Base-by-base conservation (phyloP, 2,888 invertebrate genomes). In the Pseudococcus longispinus region DNA sequence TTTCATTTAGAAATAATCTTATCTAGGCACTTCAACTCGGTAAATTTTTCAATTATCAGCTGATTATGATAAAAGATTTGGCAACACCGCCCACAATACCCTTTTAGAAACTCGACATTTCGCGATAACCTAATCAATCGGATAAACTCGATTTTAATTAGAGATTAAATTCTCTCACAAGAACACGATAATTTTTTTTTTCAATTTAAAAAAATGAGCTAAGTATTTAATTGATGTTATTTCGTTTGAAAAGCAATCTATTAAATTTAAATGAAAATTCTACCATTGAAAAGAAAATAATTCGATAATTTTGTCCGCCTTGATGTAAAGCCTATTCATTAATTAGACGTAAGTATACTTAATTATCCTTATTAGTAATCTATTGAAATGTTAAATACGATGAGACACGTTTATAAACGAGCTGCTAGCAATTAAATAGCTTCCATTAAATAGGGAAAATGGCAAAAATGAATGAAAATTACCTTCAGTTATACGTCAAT, bases 401-500 rank as follows among this genome's bases (percentile, higher is more conserved):
- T 13, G 11, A 46, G 46, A 46, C 46, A 46, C 46, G 3, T 46
- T 46, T 46, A 46, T 46, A 46, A 46, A 46, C 46, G 46, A 46
- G 3, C 44, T 46, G 3, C 13, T 46, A 46, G 15, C 46, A 15
- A 15, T 46, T 37, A 37, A 37, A 37, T 37, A 37, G 37, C 37
- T 37, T 4, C 37, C 8, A 37, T 37, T 37, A n/a, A n/a, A n/a
- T n/a, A 37, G 1, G 37, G 37, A 37, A 37, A 9, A 26, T 70
- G 23, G 20, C 20, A 60, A 60, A 60, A 70, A 32, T 3, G 1
- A 37, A 29, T n/a, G 26, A 20, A 60, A 84, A 51, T 37, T 77
- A 85, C 85, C 85, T 85, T 85, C 85, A 74, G 85, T 70, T 85
- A 70, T 46, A 85, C 85, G 37, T 74, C 77, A 44, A 74, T 46